These are phyloP conservation scores for Corythaixoides concolor DNA, from an alignment of 2,113 vertebrate species.

Conservation along the genomic window DNA sequence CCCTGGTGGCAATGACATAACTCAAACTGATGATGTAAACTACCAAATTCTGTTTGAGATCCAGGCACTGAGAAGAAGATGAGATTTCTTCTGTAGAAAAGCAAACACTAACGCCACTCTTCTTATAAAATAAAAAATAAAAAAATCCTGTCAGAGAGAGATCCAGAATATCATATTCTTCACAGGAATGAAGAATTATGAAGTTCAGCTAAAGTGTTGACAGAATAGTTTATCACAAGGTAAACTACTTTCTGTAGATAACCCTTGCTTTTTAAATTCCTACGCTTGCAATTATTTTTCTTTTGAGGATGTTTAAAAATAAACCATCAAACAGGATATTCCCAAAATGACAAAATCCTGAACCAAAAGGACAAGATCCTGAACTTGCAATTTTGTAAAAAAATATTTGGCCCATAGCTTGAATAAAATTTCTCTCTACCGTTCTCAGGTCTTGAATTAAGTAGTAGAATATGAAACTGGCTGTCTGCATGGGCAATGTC, in stretches of 20 bases:
- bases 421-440: neutral
- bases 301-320: constrained; percentile 11
- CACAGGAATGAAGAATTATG: constrained; percentile 6
- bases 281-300: neutral
- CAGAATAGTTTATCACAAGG: constrained; percentile 29
- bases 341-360: neutral
- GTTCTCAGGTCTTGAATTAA: neutral
- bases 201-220: constrained; percentile 26
- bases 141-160: neutral
- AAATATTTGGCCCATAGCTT: neutral
- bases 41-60: neutral
- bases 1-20: neutral
- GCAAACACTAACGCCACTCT: neutral
- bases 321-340: neutral
- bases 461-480: neutral
- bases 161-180: constrained; percentile 5
- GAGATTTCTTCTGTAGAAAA: neutral
- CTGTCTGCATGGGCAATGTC: neutral
- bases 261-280: neutral
- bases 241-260: neutral
- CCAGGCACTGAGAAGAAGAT: neutral
- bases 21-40: neutral
- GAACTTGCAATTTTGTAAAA: neutral
- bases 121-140: neutral
- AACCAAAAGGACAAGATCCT: neutral